Evolutionary conservation across 2,797 vertebrate genomes (phyloP), one percentile per base, ranked within the genome.

Genomic region (Chromis chromis): DNA sequence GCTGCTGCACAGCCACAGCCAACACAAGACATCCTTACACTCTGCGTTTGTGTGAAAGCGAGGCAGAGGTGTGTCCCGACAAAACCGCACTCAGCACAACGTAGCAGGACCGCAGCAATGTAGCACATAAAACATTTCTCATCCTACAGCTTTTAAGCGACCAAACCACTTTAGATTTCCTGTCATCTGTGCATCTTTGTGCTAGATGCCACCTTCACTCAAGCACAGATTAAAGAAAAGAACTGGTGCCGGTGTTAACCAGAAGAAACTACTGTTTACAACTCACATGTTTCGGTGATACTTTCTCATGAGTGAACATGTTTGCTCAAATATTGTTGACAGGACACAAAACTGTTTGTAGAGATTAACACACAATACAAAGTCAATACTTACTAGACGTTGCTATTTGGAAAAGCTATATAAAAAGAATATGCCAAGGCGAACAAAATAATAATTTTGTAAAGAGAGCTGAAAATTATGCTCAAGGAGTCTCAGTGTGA

Each of bases 1-100:
- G 86, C 90, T 91, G 89, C 81, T 71, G 75, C 67, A 7, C 44
- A 33, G 73, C 44, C 58, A 62, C 65, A 60, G 58, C 83, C 79
- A 78, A 77, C 75, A 81, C 74, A 81, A 55, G 68, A 81, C 60
- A 82, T 40, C 72, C 10, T 52, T 13, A 73, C 73, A 57, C 62
- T 14, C 4, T 28, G 22, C 0, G 44, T 56, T 28, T 53, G 70
- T 39, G 55, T 16, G 22, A 1, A 24, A 3, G 28, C 0, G n/a
- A 14, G 6, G 21, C 16, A 7, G 21, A 3, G n/a, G 55, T 48
- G n/a, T 49, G 55, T 48, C 48, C 36, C 36, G 1, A 78, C 16
- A 70, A 79, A 83, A 74, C 36, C 65, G 65, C 74, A 72, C 53
- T 44, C 27, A 16, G 39, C 10, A 49, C 10, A 36, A 6, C 31